Evolutionary conservation across 2,113 vertebrate species (phyloP).

Genomic region (Apeltes quadracus): DNA sequence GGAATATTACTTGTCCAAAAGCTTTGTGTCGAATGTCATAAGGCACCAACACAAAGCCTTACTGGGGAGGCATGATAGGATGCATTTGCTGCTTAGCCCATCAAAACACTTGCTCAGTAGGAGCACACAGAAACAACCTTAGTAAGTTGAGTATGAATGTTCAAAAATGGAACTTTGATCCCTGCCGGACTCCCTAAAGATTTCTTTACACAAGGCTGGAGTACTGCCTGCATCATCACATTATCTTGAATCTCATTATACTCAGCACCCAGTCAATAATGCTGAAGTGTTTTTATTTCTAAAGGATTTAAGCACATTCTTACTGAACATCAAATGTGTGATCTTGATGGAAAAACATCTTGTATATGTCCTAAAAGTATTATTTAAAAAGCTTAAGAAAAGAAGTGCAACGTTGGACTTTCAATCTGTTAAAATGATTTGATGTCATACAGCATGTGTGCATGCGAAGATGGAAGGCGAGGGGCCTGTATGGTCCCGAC

Average conservation of each 20-base stretch:
- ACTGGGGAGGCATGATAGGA: conserved; percentile 42
- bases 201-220: conserved; percentile 33
- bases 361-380: conserved; percentile 10
- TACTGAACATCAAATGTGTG: conserved; percentile 12
- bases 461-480: conserved; percentile 53
- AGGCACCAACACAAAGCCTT: conserved; percentile 17
- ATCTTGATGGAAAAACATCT: not conserved
- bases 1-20: conserved; percentile 46
- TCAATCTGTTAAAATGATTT: conserved; percentile 21
- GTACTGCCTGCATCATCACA: conserved; percentile 33
- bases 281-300: conserved; percentile 1
- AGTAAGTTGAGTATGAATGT: conserved; percentile 32
- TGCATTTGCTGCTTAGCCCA: conserved; percentile 46
- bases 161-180: conserved; percentile 36
- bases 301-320: conserved; percentile 24
- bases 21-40: conserved; percentile 48
- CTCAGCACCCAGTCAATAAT: conserved; percentile 19
- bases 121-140: conserved; percentile 22
- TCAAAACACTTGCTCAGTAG: conserved; percentile 25
- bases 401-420: conserved; percentile 6
- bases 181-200: conserved; percentile 23
- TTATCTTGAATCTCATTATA: conserved; percentile 23
- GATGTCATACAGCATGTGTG: conserved; percentile 57
- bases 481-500: conserved; percentile 57
- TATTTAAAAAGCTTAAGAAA: conserved; percentile 3